Percentiles rank a stretch among this genome's conserved stretches.
Conservation (phyloP, 2,888 invertebrate species). For the Panzeria rudis region DNA sequence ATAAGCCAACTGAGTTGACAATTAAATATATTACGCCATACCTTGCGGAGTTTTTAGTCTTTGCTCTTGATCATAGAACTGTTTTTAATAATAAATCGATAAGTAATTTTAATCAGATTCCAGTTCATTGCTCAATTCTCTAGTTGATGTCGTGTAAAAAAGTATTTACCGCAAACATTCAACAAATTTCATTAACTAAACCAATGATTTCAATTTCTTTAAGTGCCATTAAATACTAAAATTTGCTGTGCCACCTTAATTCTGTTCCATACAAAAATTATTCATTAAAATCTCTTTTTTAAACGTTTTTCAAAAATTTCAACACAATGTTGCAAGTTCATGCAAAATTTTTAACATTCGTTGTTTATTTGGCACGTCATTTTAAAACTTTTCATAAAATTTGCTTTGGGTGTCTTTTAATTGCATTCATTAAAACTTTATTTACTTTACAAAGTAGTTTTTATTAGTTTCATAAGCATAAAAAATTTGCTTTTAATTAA, state of each 20-base stretch:
- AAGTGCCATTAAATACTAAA: not conserved
- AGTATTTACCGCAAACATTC: too few species aligned
- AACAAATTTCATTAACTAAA: too few species aligned
- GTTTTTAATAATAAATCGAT: too few species aligned
- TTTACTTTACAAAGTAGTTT: not conserved
- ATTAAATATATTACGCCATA: too few species aligned
- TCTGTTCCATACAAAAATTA: slow-evolving; percentile 13
- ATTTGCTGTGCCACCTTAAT: not conserved
- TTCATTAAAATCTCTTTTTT: slow-evolving; percentile 18
- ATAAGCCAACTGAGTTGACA: too few species aligned
- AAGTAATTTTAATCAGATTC: too few species aligned
- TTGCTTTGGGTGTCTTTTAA: not conserved
- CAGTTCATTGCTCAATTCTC: too few species aligned
- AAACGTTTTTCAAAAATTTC: not conserved
- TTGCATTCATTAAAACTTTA: slow-evolving; percentile 19
- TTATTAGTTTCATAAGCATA: not conserved
- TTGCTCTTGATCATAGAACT: too few species aligned
- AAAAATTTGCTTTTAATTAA: not conserved
- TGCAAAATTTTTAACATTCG: not conserved
- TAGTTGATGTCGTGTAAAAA: too few species aligned
- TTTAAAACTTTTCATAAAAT: slow-evolving; percentile 2
- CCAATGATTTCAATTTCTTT: not conserved
- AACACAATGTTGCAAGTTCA: slow-evolving; percentile 24
- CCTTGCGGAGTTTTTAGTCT: too few species aligned
- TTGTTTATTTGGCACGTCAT: slow-evolving; percentile 22